Conservation (phyloP, 1,140 invertebrate species). For the Amyelois transitella region DNA sequence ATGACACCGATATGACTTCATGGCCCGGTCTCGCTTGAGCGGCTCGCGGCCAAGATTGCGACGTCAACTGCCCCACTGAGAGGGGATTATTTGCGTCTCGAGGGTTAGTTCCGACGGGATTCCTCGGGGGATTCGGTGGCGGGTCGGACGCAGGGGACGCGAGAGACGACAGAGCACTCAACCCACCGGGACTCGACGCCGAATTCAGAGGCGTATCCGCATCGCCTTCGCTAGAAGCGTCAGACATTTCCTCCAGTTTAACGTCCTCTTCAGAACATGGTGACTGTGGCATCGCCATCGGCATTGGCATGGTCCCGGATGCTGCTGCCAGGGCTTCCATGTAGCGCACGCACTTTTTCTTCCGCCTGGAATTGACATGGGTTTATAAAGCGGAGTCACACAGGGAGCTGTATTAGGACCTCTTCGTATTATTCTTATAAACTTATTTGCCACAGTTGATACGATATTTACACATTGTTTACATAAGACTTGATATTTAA, state of each 20-base stretch:
- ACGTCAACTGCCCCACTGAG: conserved; percentile 90
- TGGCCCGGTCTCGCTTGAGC: conserved; percentile 44
- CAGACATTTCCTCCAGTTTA: conserved; percentile 80
- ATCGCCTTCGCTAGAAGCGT: conserved; percentile 83
- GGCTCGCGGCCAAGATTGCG: conserved; percentile 63
- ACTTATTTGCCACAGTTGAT: no score
- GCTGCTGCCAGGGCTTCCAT: conserved; percentile 84
- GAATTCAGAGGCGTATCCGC: conserved; percentile 79
- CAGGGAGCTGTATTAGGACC: conserved; percentile 9
- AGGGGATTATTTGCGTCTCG: conserved; percentile 93
- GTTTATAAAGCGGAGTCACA: background rate
- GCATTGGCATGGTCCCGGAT: conserved; percentile 76
- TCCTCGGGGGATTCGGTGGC: conserved; percentile 77
- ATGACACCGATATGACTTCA: conserved; percentile 71
- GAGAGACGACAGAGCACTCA: conserved; percentile 85
- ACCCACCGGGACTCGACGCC: conserved; percentile 84
- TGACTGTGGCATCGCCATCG: conserved; percentile 44
- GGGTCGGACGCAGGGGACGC: conserved; percentile 83
- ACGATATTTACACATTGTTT: no score
- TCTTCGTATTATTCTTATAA: no score
- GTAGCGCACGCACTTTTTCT: conserved; percentile 98
- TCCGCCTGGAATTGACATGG: conserved; percentile 83
- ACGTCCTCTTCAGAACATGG: conserved; percentile 82
- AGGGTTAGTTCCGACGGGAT: conserved; percentile 92
- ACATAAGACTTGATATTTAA: background rate